Conservation (phyloP, 2,113 vertebrate species). For the Acanthisitta chloris region DNA sequence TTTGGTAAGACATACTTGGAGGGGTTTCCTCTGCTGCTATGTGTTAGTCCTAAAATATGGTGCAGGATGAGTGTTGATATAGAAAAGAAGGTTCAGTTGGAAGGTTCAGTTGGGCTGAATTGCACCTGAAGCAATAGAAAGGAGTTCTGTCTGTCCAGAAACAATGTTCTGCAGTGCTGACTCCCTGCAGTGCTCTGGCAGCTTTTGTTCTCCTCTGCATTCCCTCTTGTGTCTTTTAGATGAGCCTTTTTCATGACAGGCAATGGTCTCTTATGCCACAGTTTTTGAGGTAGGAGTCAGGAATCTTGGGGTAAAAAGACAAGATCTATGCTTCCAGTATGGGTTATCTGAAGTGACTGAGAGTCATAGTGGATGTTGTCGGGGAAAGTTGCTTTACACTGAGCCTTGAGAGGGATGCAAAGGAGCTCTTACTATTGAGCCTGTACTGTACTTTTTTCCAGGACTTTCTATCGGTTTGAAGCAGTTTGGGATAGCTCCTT, state of each 20-base stretch:
- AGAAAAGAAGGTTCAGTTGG: neutral
- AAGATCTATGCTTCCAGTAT: neutral
- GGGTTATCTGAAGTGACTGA: neutral
- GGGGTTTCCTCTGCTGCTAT: neutral
- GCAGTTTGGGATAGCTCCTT: slow-evolving; percentile 98
- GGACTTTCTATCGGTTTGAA: slow-evolving; percentile 96
- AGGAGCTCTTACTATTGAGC: neutral
- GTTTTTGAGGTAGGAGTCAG: neutral
- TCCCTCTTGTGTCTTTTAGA: neutral
- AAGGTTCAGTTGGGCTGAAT: neutral
- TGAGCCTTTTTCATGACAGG: neutral
- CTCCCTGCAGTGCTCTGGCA: neutral
- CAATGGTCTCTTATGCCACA: neutral
- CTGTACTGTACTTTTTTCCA: slow-evolving; percentile 43
- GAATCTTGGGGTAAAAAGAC: neutral
- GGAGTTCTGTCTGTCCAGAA: neutral
- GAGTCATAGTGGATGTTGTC: neutral
- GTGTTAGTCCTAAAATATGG: neutral
- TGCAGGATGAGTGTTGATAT: neutral
- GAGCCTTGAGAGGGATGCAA: neutral
- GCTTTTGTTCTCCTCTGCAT: neutral
- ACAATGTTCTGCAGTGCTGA: neutral
- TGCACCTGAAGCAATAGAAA: neutral
- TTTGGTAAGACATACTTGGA: neutral
- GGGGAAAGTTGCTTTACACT: neutral